Evolutionary conservation across 2,797 vertebrate genomes (phyloP).

Genomic region (Sebastes glaucus): DNA sequence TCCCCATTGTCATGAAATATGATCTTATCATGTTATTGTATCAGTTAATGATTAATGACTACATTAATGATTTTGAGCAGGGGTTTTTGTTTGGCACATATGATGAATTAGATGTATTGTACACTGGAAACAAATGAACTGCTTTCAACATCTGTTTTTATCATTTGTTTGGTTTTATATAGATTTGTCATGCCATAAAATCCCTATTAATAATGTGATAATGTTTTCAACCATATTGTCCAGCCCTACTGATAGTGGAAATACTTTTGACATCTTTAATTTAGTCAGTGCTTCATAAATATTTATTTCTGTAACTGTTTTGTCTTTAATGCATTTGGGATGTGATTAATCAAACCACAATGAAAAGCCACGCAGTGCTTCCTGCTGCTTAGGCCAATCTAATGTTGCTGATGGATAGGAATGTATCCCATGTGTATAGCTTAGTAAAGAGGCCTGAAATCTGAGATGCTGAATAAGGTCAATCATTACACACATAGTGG

Average conservation of each 20-base stretch:
- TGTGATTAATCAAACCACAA: background rate
- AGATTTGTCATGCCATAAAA: background rate
- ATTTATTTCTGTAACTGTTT: background rate
- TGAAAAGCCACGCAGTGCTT: background rate
- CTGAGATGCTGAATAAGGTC: background rate
- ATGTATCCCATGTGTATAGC: background rate
- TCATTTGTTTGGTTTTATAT: background rate
- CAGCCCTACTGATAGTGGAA: background rate
- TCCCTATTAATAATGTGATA: background rate
- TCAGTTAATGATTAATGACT: background rate
- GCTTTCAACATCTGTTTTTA: background rate
- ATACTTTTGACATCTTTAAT: background rate
- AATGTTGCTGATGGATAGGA: background rate
- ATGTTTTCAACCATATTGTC: background rate
- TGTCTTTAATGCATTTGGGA: background rate
- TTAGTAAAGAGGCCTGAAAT: background rate
- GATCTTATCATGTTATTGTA: background rate
- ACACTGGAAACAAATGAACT: background rate
- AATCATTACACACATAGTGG: background rate
- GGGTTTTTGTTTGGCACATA: background rate
- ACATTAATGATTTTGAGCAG: background rate
- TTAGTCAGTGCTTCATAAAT: background rate
- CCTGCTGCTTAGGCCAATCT: background rate
- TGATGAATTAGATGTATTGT: background rate
- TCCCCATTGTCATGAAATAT: background rate